Base-by-base conservation (phyloP, 2,113 vertebrate genomes). In the Uria aalge region DNA sequence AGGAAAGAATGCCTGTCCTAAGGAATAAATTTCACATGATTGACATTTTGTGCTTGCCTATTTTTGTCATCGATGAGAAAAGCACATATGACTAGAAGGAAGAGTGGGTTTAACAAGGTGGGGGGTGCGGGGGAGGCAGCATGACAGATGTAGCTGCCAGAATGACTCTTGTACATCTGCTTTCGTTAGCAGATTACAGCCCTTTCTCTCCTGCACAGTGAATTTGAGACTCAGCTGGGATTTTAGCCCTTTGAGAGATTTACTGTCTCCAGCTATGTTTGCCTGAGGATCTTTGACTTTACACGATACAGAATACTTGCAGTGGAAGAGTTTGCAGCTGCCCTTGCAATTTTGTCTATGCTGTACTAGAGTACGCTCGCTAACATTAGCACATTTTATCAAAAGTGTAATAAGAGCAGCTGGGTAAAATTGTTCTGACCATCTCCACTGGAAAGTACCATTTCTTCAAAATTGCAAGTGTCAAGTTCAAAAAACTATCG, bases 121-220 rank as follows among this genome's bases (percentile, higher is more conserved):
- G 36, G 29, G 50, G 13, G 6, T 11, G 22, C 6, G 55, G 29
- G 26, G 63, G 56, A n/a, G 38, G 68, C 29, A 73, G 53, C 62
- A 4, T 21, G 67, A 68, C 82, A 91, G 85, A 94, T 94, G 91
- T 53, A 86, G 88, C 92, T 92, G 92, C 67, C 75, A 62, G 75
- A 63, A 74, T 88, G 29, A 26, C 75, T 85, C 75, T 34, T 2
- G 15, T 62, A 34, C 83, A 84, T 92, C 86, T 96, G 94, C 59
- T 86, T 83, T 83, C 2, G 0, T 80, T 84, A 91, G 83, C 79
- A 86, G 57, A 92, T 86, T 88, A 76, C 66, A 74, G 40, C 48
- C 75, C 47, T 83, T 84, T 53, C 64, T 81, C 24, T 80, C 55
- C 76, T 43, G 83, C 32, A 14, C 38, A 32, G 72, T 12, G 53